Evolutionary conservation across 2,797 vertebrate genomes (phyloP), one percentile per base, ranked within the genome.

Genomic region (Cheirogaleus major): DNA sequence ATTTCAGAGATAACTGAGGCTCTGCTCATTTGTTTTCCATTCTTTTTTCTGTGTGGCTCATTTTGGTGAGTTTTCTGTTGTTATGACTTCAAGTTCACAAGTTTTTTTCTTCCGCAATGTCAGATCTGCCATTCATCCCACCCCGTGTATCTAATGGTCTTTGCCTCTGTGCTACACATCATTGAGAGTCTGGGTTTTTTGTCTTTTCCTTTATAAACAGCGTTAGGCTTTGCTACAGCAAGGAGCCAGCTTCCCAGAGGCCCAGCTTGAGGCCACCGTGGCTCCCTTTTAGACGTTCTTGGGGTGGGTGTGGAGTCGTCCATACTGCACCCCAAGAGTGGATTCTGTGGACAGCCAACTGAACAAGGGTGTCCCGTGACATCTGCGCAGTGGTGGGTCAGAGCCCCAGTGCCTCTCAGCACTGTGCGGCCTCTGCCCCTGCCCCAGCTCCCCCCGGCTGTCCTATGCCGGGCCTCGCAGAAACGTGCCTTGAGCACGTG

Each of bases 331-430:
- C 15, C 2, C n/a, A n/a, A 17, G 23, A 72, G 5, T 59, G 78
- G 50, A 38, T 45, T 70, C 32, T 81, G 50, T 7, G 65, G 65
- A 41, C 23, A 15, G 7, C 17, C 41, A 14, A 7, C 67, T 38
- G 41, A 61, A 9, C 30, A 1, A 30, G 78, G 65, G 67, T 2
- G 11, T 5, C 12, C 7, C 2, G 12, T 2, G 30, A 17, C 14
- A 1, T 72, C 25, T 55, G 50, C 22, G 0, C 13, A 5, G 11
- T 30, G 38, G 7, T 2, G 23, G 23, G 2, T 48, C 30, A 7
- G 23, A 59, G 18, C 50, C 25, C 23, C 52, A 7, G 2, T 22
- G 17, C 50, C 61, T 32, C 2, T 8, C 25, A 43, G 75, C 61
- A 55, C 48, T 1, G 9, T 22, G 3, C 79, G 35, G 7, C 41